These are phyloP conservation scores for Molossus molossus DNA, from an alignment of 2,797 vertebrate genomes.

Conservation along the genomic window DNA sequence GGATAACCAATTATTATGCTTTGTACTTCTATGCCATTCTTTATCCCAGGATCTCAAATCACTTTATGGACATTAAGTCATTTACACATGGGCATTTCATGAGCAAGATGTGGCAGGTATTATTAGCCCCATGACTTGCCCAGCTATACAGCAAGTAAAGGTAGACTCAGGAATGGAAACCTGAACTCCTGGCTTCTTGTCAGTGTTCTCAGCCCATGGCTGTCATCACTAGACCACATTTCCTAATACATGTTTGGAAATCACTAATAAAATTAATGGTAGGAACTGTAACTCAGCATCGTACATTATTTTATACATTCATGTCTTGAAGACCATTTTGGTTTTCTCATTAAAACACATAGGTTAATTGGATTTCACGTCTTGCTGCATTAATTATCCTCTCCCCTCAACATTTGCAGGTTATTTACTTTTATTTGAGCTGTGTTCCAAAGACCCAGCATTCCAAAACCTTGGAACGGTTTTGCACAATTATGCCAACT, in stretches of 20 bases:
- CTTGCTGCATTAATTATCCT: slow-evolving; percentile 70
- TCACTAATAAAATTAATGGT: slow-evolving; percentile 76
- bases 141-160: slow-evolving; percentile 71
- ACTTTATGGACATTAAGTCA: slow-evolving; percentile 82
- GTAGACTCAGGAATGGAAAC: slow-evolving; percentile 78
- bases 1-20: slow-evolving; percentile 74
- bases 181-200: slow-evolving; percentile 72
- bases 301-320: slow-evolving; percentile 71
- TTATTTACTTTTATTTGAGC: slow-evolving; percentile 95
- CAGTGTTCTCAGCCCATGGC: slow-evolving; percentile 75
- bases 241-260: slow-evolving; percentile 76
- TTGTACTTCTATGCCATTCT: slow-evolving; percentile 80
- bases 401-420: slow-evolving; percentile 90
- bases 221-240: slow-evolving; percentile 70
- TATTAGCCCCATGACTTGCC: slow-evolving; percentile 80
- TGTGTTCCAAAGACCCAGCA: slow-evolving; percentile 95
- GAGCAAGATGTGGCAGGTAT: slow-evolving; percentile 81
- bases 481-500: slow-evolving; percentile 95
- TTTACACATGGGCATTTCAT: slow-evolving; percentile 80
- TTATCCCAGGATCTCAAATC: slow-evolving; percentile 82
- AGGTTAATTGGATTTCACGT: slow-evolving; percentile 70
- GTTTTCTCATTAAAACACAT: slow-evolving; percentile 70
- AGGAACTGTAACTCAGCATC: slow-evolving; percentile 70
- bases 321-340: slow-evolving; percentile 72
- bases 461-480: slow-evolving; percentile 95